phyloP scores from a whole-genome alignment of 2,113 vertebrate genomes.

The Sinosuthora webbiana region DNA sequence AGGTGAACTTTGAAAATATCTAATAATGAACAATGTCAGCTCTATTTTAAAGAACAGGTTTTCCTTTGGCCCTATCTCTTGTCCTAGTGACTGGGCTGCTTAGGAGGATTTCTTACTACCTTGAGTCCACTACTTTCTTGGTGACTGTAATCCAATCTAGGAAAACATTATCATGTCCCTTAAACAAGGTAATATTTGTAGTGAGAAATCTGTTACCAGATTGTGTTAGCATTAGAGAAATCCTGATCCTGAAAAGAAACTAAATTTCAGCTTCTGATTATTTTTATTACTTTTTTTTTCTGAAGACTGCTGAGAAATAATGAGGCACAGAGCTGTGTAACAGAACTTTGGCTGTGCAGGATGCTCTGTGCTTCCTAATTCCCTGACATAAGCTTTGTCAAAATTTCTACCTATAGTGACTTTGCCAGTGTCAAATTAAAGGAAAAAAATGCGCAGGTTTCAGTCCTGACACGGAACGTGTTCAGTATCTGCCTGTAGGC shows the following conservation, averaged over 20 bases:
- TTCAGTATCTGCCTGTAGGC: background rate
- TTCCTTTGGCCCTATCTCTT: background rate
- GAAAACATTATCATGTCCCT: background rate
- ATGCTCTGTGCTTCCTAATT: background rate
- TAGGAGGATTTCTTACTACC: background rate
- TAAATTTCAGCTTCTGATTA: background rate
- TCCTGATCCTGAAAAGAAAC: background rate
- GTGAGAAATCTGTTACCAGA: background rate
- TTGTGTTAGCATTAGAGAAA: background rate
- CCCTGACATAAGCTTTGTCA: background rate
- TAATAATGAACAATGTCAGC: background rate
- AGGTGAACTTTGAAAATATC: background rate
- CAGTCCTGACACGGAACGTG: background rate
- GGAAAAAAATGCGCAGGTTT: background rate
- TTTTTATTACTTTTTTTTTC: too few species aligned
- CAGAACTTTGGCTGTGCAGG: background rate
- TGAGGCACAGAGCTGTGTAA: background rate
- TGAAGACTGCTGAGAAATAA: background rate
- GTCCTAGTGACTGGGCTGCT: background rate
- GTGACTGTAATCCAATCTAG: background rate
- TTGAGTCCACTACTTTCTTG: background rate
- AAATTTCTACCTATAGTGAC: background rate
- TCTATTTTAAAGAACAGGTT: background rate
- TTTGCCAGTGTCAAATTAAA: background rate
- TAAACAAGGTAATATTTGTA: background rate